Evolutionary conservation across 2,888 invertebrate genomes (phyloP).

Genomic region (Sinhomidia bicolor): DNA sequence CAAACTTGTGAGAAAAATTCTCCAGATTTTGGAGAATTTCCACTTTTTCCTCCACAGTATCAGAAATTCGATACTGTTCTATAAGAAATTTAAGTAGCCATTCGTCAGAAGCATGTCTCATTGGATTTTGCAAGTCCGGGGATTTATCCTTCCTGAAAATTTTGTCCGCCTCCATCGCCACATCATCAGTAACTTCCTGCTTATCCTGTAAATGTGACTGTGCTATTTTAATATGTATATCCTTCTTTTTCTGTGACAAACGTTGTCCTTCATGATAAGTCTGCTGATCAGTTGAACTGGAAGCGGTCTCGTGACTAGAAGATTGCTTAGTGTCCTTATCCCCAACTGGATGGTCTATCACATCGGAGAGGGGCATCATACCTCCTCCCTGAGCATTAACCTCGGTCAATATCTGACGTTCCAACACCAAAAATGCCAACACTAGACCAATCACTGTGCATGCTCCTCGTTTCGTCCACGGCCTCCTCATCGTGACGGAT

Average conservation of each 20-base stretch:
- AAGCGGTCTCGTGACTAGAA: constrained; percentile 34
- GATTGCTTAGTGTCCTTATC: constrained; percentile 37
- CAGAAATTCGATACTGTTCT: constrained; percentile 74
- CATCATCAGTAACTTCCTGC: constrained; percentile 9
- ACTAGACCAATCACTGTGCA: constrained; percentile 13
- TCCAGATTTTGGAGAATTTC: constrained; percentile 78
- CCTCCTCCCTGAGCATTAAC: constrained; percentile 49
- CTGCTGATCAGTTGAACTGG: not conserved
- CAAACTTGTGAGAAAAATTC: constrained; percentile 78
- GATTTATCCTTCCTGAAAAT: constrained; percentile 75
- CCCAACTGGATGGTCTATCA: constrained; percentile 65
- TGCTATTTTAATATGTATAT: constrained; percentile 76
- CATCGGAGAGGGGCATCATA: constrained; percentile 68
- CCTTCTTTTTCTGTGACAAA: constrained; percentile 68
- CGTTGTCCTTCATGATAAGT: constrained; percentile 45
- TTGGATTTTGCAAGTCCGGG: constrained; percentile 74
- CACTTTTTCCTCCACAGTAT: constrained; percentile 74
- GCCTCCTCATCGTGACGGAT: constrained; percentile 10
- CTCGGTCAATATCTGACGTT: not conserved
- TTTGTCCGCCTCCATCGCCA: not conserved
- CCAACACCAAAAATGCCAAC: not conserved
- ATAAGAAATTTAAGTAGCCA: constrained; percentile 76
- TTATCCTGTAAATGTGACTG: constrained; percentile 65
- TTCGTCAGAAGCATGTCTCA: constrained; percentile 76
- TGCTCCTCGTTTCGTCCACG: constrained; percentile 26